Percentiles rank a stretch among this genome's conserved stretches.
Evolutionary conservation across 1,140 invertebrate genomes (phyloP).

Genomic region (Zeugodacus cucurbitae): DNA sequence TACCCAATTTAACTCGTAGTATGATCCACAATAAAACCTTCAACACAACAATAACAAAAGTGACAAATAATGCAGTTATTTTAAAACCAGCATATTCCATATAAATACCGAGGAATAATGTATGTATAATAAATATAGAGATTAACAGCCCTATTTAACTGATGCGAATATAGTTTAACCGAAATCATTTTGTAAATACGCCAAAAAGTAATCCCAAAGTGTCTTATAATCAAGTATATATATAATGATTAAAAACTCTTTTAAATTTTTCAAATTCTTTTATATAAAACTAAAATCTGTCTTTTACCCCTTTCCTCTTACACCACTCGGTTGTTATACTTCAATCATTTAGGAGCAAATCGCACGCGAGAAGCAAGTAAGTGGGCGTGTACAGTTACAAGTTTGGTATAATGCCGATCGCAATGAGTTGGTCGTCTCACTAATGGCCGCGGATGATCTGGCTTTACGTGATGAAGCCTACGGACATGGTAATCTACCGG

Average conservation of each 20-base stretch:
- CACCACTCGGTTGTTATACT: background rate
- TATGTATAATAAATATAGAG: no score
- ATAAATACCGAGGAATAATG: background rate
- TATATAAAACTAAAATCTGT: background rate
- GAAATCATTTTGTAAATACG: background rate
- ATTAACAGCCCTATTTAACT: no score
- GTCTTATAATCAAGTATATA: background rate
- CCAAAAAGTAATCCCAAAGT: background rate
- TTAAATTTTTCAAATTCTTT: background rate
- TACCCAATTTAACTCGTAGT: no score
- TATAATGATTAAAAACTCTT: no score
- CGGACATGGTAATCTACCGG: conserved; percentile 78
- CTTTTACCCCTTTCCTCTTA: background rate
- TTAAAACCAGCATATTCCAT: background rate
- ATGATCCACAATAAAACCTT: no score
- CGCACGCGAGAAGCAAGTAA: conserved; percentile 78
- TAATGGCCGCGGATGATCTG: conserved; percentile 85
- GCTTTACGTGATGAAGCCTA: conserved; percentile 79
- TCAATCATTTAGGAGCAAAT: conserved; percentile 73
- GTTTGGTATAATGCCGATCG: conserved; percentile 87
- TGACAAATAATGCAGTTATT: background rate
- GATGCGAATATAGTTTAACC: background rate
- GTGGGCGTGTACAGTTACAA: conserved; percentile 83
- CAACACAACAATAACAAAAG: no score
- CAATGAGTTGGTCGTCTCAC: conserved; percentile 82